These are phyloP conservation scores for Aphidius ervi DNA, from an alignment of 1,140 invertebrate genomes.

Conservation along the genomic window DNA sequence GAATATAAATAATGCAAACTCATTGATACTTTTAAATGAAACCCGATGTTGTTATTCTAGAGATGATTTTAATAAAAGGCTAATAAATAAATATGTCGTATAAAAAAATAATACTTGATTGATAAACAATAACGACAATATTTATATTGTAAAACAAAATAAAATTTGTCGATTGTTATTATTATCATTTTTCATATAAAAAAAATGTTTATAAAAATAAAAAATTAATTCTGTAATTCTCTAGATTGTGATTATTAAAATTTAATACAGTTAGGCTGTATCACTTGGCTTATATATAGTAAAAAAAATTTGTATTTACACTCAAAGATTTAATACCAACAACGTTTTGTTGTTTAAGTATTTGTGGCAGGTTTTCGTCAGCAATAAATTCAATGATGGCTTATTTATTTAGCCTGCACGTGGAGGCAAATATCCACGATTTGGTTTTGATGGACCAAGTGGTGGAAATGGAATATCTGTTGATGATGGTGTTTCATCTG, in stretches of 20 bases:
- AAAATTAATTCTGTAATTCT: background rate
- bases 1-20: constrained; percentile 1
- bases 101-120: constrained; percentile 4
- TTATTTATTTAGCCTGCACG: constrained; percentile 33
- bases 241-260: constrained; percentile 14
- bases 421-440: constrained; percentile 45
- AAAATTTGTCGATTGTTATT: background rate
- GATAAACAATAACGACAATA: background rate
- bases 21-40: constrained; percentile 9
- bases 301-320: constrained; percentile 44
- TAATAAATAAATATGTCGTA: constrained; percentile 11
- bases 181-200: constrained; percentile 2
- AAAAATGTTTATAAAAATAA: constrained; percentile 4
- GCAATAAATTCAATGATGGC: background rate
- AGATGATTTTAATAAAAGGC: background rate
- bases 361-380: background rate
- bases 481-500: constrained; percentile 18
- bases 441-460: constrained; percentile 38
- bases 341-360: constrained; percentile 1
- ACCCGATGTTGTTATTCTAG: constrained; percentile 4
- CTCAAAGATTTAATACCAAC: constrained; percentile 30
- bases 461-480: constrained; percentile 29
- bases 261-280: constrained; percentile 28
- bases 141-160: too few species aligned
- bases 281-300: constrained; percentile 34